Conservation (phyloP, 2,113 vertebrate genomes). For the Sinocyclocheilus anophthalmus region DNA sequence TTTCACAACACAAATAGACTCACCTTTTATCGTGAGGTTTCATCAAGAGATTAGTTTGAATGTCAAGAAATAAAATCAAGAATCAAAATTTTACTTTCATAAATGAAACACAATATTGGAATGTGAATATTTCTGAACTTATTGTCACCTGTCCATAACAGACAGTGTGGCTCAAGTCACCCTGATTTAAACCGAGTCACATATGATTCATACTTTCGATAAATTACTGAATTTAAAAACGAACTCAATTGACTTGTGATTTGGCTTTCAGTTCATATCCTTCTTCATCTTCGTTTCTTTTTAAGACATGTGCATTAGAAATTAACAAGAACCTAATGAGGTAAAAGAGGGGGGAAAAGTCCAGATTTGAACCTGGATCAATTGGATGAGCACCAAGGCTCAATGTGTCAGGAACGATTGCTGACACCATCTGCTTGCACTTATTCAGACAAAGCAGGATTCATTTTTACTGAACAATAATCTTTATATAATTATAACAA, state of each 20-base stretch:
- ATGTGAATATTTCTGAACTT: not conserved
- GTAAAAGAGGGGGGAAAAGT: not conserved
- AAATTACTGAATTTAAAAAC: not conserved
- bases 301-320: not conserved
- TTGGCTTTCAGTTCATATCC: not conserved
- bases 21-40: not conserved
- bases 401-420: not conserved
- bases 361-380: not conserved
- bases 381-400: not conserved
- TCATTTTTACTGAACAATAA: not conserved
- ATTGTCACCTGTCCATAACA: not conserved
- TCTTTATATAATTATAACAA: not conserved
- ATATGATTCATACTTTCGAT: not conserved
- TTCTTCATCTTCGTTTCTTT: not conserved
- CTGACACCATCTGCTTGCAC: not conserved
- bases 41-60: not conserved
- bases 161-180: not conserved
- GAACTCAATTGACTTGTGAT: not conserved
- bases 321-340: not conserved
- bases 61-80: not conserved
- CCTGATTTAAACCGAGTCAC: not conserved
- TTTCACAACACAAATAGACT: not conserved
- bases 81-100: not conserved
- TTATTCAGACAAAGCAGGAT: not conserved
- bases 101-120: not conserved